Conservation (phyloP, 1,140 invertebrate species). For the Drosophila aff. region DNA sequence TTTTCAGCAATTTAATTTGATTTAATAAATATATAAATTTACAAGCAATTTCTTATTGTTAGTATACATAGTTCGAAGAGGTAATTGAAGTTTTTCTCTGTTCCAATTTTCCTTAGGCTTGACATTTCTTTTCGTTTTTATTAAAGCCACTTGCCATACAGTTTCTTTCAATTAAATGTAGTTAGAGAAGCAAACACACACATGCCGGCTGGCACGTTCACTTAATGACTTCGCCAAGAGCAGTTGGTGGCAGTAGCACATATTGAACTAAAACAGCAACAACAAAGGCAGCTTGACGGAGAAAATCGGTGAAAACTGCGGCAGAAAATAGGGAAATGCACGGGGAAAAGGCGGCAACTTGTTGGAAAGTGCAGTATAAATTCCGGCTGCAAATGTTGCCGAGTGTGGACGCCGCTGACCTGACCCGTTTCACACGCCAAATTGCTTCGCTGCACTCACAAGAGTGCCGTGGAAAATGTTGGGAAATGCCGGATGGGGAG, state of each 20-base stretch:
- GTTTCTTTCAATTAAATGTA: slow-evolving; percentile 80
- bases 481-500: neutral
- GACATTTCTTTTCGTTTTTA: slow-evolving; percentile 5
- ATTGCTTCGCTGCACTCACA: slow-evolving; percentile 80
- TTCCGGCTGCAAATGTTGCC: slow-evolving; percentile 48
- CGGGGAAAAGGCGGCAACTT: slow-evolving; percentile 42
- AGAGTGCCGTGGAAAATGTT: slow-evolving; percentile 23
- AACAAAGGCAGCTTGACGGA: slow-evolving; percentile 23
- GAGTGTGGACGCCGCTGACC: slow-evolving; percentile 55
- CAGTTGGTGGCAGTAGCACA: slow-evolving; percentile 44
- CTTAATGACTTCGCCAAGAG: slow-evolving; percentile 77
- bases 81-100: neutral
- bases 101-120: neutral
- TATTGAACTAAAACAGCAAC: slow-evolving; percentile 72
- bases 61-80: no score
- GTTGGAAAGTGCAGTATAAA: slow-evolving; percentile 73
- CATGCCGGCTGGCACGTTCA: slow-evolving; percentile 39
- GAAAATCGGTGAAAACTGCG: slow-evolving; percentile 12
- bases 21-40: neutral
- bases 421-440: slow-evolving; percentile 82
- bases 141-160: slow-evolving; percentile 70
- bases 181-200: slow-evolving; percentile 43
- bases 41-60: neutral
- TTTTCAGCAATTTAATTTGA: no score
- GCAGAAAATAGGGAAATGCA: slow-evolving; percentile 5